These are phyloP conservation scores for Polypterus senegalus DNA, from an alignment of 2,113 vertebrate genomes.

Conservation along the genomic window DNA sequence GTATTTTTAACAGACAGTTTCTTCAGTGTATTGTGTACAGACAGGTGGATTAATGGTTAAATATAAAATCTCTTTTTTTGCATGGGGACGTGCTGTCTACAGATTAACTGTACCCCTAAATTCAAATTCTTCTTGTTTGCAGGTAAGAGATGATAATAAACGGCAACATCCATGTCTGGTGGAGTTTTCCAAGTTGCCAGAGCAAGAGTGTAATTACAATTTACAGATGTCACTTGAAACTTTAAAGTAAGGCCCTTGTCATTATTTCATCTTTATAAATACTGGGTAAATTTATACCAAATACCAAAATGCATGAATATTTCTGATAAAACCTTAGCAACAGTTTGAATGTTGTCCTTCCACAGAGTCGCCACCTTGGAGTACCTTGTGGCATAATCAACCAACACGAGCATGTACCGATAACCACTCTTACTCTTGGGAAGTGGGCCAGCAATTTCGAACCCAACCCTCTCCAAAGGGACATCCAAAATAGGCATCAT, in stretches of 20 bases:
- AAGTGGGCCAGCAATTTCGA: neutral
- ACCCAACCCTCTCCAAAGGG: too few relatives aligned
- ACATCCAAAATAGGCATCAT: too few relatives aligned
- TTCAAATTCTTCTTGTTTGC: conserved; percentile 20
- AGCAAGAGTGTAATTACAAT: conserved; percentile 91
- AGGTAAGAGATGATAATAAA: conserved; percentile 91
- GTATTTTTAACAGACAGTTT: too few relatives aligned
- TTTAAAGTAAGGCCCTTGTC: conserved; percentile 64
- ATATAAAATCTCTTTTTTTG: neutral
- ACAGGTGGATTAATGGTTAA: neutral
- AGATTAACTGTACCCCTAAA: neutral
- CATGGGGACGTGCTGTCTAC: neutral
- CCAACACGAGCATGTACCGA: too few relatives aligned
- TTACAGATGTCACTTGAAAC: conserved; percentile 94
- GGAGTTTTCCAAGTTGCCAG: conserved; percentile 82
- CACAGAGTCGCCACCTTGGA: too few relatives aligned
- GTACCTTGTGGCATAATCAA: too few relatives aligned
- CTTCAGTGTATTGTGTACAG: too few relatives aligned
- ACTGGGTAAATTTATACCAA: too few relatives aligned
- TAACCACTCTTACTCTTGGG: too few relatives aligned
- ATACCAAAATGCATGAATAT: neutral
- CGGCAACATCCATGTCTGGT: conserved; percentile 91
- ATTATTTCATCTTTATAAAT: neutral
- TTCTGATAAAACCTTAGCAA: too few relatives aligned
- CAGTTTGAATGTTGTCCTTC: too few relatives aligned